Base-by-base conservation (phyloP, 1,140 invertebrate genomes). In the Tetramorium alpestre region DNA sequence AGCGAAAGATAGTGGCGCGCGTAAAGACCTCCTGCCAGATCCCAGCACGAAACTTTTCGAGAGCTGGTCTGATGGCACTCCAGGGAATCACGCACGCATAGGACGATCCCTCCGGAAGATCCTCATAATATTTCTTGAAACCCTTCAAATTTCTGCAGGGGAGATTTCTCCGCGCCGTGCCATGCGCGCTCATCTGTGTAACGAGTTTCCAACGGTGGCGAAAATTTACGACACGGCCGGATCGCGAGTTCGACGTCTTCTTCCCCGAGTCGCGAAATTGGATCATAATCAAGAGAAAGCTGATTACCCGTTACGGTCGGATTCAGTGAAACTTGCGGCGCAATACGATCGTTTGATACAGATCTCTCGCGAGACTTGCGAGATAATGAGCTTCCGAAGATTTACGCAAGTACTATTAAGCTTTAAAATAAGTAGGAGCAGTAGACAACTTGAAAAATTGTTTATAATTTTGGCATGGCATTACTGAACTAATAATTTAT, bases 51-150 rank as follows among this genome's bases (percentile, higher is more conserved):
- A 90, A 90, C 44, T 89, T 89, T 90, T 88, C 89, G 81, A 90
- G 87, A 88, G 87, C 65, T 86, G 64, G 49, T 58, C 56, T 65
- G 72, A 90, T 85, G 89, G 89, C 86, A 86, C 89, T 90, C 87
- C 28, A 11, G 87, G 87, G 89, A 86, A 84, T 84, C 87, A 89
- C 86, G 75, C 65, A 58, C 87, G 80, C 88, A 47, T 62, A 69
- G 77, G 56, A 78, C 47, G 70, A 56, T 56, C n/a, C 41, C 47
- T 41, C 47, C 38, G 41, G 69, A 28, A 64, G 69, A 88, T 90
- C 87, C 86, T 90, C 81, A 81, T 90, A 88, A 90, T 90, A 86
- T 90, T 90, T 78, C 77, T 78, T 33, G 77, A 82, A 88, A 86
- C 72, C 89, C 89, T 69, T 82, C 86, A 51, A 85, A 90, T 90